Evolutionary conservation across 1,140 invertebrate species (phyloP), one percentile per base, ranked within the genome.

Genomic region (Carcinoscorpius rotundicauda): DNA sequence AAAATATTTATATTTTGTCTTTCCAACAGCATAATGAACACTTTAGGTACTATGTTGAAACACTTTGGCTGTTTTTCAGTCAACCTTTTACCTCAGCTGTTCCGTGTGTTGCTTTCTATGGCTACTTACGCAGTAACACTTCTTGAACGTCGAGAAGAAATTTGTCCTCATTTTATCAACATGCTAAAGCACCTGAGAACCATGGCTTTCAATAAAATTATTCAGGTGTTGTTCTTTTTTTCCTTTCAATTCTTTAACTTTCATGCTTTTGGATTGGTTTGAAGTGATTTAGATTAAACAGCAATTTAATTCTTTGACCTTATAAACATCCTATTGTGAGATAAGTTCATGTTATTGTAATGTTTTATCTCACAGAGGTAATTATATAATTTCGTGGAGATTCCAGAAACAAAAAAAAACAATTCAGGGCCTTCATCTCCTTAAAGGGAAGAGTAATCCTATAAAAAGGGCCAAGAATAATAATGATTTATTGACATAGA

Each of bases 31-130:
- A 58, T 58, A n/a, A 29, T 68, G 51, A 68, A 66, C 52, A 69
- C 68, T 9, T 78, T 94, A 56, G 83, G 85, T 56, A 82, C 88
- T 11, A 83, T 94, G 48, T 82, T 91, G n/a, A 85, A 91, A 75
- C 87, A 94, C 75, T 87, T 94, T 73, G 89, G 89, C 0, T 86
- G 86, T 9, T 81, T 87, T 60, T 83, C 92, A 76, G 76, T 82
- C 3, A 74, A 81, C 59, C 78, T 90, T 50, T 75, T 92, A n/a
- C 80, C 81, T 0, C 83, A 84, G 61, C 75, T 95, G 6, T 72
- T 93, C 0, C 84, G 86, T 67, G 78, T 93, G 50, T 75, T 93
- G 5, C 73, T 91, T 4, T 84, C 86, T 53, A 81, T 91, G 57
- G 81, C 84, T 49, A 80, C 83, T 3, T 82, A 84, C 51, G 73